A percentile compares a stretch with the other conserved stretches of the same genome.
phyloP scores from a whole-genome alignment of 2,113 vertebrate genomes.

The Platycercus adscitus region DNA sequence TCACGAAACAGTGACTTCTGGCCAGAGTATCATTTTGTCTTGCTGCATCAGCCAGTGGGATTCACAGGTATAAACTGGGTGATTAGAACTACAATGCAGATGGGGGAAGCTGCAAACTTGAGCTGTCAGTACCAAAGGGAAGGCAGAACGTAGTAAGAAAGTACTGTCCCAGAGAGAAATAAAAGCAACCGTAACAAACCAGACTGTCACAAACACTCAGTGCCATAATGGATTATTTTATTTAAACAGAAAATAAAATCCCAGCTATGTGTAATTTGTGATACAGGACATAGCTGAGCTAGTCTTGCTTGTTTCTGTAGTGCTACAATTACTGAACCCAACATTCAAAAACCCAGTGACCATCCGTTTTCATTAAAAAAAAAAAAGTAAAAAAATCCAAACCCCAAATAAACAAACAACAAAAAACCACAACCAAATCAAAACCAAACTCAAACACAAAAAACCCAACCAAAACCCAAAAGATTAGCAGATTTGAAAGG shows the following conservation, averaged over 20 bases:
- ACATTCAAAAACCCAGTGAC: neutral
- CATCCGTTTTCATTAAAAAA: neutral
- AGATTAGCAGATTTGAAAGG: neutral
- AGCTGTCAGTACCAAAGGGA: neutral
- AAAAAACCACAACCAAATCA: neutral
- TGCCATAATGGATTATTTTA: neutral
- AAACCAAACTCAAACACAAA: neutral
- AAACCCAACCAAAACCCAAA: neutral
- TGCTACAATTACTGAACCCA: neutral
- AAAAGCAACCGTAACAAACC: neutral
- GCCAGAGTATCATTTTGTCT: rapidly evolving
- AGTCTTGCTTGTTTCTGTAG: neutral
- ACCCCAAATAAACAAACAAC: neutral
- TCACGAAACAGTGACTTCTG: neutral
- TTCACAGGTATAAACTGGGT: neutral
- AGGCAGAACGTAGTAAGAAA: neutral
- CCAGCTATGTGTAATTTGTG: neutral
- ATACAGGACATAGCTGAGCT: neutral
- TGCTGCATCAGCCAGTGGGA: neutral
- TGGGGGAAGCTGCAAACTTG: neutral
- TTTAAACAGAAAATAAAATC: neutral
- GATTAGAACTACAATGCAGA: neutral
- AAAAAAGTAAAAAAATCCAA: neutral
- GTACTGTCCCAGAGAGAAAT: neutral
- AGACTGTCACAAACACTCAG: neutral